Conservation (phyloP, 1,140 invertebrate genomes). For the Eupristina koningsbergeri region DNA sequence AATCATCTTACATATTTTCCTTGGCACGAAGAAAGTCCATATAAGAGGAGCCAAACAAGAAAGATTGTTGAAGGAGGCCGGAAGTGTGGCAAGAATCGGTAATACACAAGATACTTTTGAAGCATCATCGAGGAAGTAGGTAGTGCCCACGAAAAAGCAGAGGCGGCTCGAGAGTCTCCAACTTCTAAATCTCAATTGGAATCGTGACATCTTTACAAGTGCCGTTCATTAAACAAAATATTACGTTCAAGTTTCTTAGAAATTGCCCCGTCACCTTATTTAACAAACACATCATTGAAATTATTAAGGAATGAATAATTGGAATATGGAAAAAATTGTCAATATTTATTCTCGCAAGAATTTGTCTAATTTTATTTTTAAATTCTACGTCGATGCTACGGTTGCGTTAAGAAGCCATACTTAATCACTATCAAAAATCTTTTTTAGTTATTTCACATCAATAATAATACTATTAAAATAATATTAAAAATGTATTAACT, state of each 20-base stretch:
- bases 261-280: slow-evolving; percentile 44
- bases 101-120: slow-evolving; percentile 2
- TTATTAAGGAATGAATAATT: slow-evolving; percentile 25
- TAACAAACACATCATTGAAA: slow-evolving; percentile 37
- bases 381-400: not conserved
- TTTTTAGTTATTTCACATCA: no score
- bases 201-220: slow-evolving; percentile 41
- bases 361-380: not conserved
- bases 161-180: not conserved
- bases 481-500: no score
- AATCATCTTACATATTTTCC: slow-evolving; percentile 5
- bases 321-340: slow-evolving; percentile 12
- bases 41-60: not conserved
- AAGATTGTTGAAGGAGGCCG: not conserved
- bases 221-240: slow-evolving; percentile 43
- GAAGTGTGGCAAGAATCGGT: slow-evolving; percentile 9
- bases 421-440: not conserved
- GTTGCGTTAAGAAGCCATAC: not conserved
- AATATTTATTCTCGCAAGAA: slow-evolving; percentile 13
- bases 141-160: not conserved
- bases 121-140: slow-evolving; percentile 37
- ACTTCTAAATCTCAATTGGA: slow-evolving; percentile 46
- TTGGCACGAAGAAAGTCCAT: slow-evolving; percentile 5
- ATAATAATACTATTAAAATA: no score
- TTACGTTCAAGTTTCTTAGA: slow-evolving; percentile 26